These are phyloP conservation scores for Acestrorhynchus altus DNA, from an alignment of 2,797 vertebrate genomes.

Conservation along the genomic window DNA sequence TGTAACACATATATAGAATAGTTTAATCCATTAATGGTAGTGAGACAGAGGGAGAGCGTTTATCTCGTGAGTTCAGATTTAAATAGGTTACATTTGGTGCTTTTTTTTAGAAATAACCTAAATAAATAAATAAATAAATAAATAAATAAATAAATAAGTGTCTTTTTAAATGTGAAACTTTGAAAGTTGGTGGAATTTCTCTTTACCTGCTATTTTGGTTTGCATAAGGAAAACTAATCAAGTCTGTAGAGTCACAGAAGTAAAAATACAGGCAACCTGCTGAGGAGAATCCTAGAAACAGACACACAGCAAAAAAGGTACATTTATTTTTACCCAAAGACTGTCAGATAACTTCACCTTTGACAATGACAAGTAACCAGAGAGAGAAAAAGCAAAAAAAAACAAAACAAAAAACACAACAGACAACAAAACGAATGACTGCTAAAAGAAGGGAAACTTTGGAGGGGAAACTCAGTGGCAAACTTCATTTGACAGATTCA, in stretches of 20 bases:
- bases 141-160: too few species aligned
- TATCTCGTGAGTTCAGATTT: too few species aligned
- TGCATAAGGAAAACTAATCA: background rate
- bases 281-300: background rate
- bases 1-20: too few species aligned
- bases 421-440: background rate
- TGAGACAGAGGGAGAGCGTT: too few species aligned
- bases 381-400: background rate
- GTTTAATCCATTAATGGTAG: too few species aligned
- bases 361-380: background rate
- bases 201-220: background rate
- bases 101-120: too few species aligned
- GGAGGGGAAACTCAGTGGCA: conserved; percentile 23
- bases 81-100: too few species aligned
- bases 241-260: background rate
- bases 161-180: too few species aligned
- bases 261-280: background rate
- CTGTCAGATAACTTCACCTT: conserved; percentile 1
- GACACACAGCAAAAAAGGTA: background rate
- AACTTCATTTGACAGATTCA: conserved; percentile 57
- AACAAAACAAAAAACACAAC: background rate
- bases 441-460: background rate
- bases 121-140: too few species aligned
- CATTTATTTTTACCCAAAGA: background rate
- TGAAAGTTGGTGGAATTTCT: too few species aligned